Evolutionary conservation across 2,888 invertebrate genomes (phyloP), one percentile per base, ranked within the genome.

Genomic region (Dasypolia templi): DNA sequence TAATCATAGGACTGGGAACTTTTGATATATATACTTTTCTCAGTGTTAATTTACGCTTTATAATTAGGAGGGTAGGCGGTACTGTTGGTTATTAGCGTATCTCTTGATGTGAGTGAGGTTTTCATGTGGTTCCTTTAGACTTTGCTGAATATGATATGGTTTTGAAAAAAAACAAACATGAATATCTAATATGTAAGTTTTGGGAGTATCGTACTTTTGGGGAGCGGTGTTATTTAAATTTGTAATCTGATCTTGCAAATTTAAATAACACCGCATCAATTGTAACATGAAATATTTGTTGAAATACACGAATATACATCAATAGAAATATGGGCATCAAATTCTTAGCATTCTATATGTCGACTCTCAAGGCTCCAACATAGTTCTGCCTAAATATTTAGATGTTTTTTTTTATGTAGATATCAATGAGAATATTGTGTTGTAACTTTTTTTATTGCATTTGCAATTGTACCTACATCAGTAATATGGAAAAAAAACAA

Each of bases 111-210:
- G 69, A 53, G 55, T n/a, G 59, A 53, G 75, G 83, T 62, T 64
- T 17, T n/a, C 19, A 1, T 76, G 84, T n/a, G 84, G 82, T 81
- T 61, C 35, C 81, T 81, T 81, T 84, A 29, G 42, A 63, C 44
- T 69, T 77, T 46, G 32, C 22, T 72, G 73, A 65, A 65, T 67
- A 56, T 81, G 61, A 62, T 76, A 68, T 68, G 64, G 51, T 64
- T 59, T 46, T 56, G 14, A 14, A 71, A 51, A 62, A 65, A 80
- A 67, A 78, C 79, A 70, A 80, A 80, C 32, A 39, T 32, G 14
- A 46, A 64, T 51, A 44, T 26, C 4, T 58, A 51, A 56, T 46
- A 55, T 19, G 14, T 51, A 55, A 58, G 65, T 63, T 66, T 66
- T 55, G 35, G 17, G n/a, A 55, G 53, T 64, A 72, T 39, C 26